A percentile compares a stretch with the other conserved stretches of the same genome.
These are phyloP conservation scores for Coptodon rendalli DNA, from an alignment of 2,113 vertebrate genomes.

Conservation along the genomic window DNA sequence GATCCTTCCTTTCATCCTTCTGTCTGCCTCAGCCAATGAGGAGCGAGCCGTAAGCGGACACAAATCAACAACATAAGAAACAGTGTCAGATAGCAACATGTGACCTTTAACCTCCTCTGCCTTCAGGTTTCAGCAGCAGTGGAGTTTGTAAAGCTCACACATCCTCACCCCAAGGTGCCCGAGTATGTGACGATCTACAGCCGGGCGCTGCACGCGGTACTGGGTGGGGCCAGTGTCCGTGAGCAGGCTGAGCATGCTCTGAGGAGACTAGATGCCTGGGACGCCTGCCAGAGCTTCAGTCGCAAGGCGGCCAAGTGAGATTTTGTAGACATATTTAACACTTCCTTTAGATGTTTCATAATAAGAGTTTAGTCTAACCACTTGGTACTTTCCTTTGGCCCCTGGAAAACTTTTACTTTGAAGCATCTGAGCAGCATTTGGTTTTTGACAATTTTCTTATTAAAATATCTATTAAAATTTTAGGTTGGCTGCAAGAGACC, in stretches of 20 bases:
- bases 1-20: conserved; percentile 63
- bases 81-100: neutral
- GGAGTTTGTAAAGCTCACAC: conserved; percentile 61
- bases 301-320: conserved; percentile 41
- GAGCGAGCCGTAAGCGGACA: conserved; percentile 50
- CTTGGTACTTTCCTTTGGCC: neutral
- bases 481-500: neutral
- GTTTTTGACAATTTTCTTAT: neutral
- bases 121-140: conserved; percentile 53
- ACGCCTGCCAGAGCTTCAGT: conserved; percentile 50
- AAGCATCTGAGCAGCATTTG: neutral
- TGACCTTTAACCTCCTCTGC: neutral
- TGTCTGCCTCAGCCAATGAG: conserved; percentile 56
- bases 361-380: neutral
- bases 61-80: neutral
- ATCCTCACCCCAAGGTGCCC: conserved; percentile 62
- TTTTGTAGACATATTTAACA: neutral
- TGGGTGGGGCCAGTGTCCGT: conserved; percentile 52
- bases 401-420: neutral
- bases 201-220: conserved; percentile 44
- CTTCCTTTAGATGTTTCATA: neutral
- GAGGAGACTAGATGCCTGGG: conserved; percentile 53
- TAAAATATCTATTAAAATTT: neutral
- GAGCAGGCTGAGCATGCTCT: conserved; percentile 51
- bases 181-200: conserved; percentile 51